Evolutionary conservation across 2,797 vertebrate genomes (phyloP).

Genomic region (Coranthus polyacanthus): DNA sequence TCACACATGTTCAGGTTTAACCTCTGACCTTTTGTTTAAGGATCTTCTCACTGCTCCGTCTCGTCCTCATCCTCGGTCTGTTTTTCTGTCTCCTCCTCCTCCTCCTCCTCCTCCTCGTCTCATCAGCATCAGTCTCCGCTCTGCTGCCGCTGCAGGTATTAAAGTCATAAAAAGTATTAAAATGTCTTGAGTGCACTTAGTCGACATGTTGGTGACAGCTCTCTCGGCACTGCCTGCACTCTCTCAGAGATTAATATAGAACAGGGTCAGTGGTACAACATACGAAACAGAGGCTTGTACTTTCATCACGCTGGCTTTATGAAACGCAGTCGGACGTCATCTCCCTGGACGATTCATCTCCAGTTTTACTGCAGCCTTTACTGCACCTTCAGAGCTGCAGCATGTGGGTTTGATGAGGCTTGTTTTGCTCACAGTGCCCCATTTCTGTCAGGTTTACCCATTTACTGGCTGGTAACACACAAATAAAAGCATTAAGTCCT

Average conservation of each 20-base stretch:
- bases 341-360: conserved; percentile 7
- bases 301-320: conserved; percentile 13
- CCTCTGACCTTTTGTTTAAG: conserved; percentile 9
- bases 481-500: too few species aligned
- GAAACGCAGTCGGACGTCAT: conserved; percentile 1
- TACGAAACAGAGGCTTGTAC: conserved; percentile 15
- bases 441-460: too few species aligned
- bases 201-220: not conserved
- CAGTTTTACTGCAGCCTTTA: not conserved
- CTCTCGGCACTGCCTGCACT: not conserved
- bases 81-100: not conserved
- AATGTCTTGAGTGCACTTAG: not conserved
- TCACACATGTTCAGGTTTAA: conserved; percentile 8
- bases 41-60: not conserved
- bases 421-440: too few species aligned
- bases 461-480: too few species aligned
- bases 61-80: not conserved
- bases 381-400: not conserved
- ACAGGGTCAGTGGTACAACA: conserved; percentile 46
- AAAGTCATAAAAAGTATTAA: not conserved
- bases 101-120: not conserved
- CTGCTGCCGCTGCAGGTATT: not conserved
- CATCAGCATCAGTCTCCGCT: not conserved
- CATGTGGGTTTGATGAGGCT: too few species aligned
- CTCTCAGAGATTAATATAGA: conserved; percentile 37